Conservation (phyloP, 2,888 invertebrate species). For the Drosophila parthenogenetica region DNA sequence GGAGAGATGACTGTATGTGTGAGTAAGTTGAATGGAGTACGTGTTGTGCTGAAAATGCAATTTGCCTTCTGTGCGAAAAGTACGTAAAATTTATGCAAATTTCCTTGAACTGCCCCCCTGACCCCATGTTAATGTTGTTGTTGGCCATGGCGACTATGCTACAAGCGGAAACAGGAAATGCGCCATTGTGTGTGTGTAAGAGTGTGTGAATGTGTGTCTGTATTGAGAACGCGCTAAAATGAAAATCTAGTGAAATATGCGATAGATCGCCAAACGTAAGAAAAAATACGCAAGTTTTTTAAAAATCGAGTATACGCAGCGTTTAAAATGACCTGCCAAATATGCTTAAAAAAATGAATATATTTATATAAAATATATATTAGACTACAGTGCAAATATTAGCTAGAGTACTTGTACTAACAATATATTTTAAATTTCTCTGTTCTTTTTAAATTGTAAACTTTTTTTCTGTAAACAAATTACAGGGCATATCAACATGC, state of each 20-base stretch:
- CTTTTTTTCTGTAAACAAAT: neutral
- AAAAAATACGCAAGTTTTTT: slow-evolving; percentile 24
- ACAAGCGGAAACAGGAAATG: slow-evolving; percentile 77
- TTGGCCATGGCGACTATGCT: slow-evolving; percentile 53
- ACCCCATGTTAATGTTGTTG: slow-evolving; percentile 28
- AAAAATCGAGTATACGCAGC: slow-evolving; percentile 1
- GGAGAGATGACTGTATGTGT: neutral
- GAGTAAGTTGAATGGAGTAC: slow-evolving; percentile 76
- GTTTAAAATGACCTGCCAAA: neutral
- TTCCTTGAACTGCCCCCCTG: slow-evolving; percentile 57
- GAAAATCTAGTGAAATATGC: slow-evolving; percentile 76
- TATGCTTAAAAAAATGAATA: neutral
- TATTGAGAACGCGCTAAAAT: slow-evolving; percentile 66
- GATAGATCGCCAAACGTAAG: slow-evolving; percentile 40
- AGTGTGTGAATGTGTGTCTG: slow-evolving; percentile 22
- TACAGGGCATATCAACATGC: slow-evolving; percentile 40
- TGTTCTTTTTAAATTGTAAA: neutral
- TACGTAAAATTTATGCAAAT: slow-evolving; percentile 79
- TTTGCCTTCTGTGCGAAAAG: slow-evolving; percentile 79
- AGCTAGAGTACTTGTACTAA: no score
- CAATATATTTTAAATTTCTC: no score
- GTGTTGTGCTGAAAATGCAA: slow-evolving; percentile 80
- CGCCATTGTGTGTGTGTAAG: slow-evolving; percentile 63
- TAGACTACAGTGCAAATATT: no score
- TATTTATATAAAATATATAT: no score